These are phyloP conservation scores for Macrotrachela quadricornifera DNA, from an alignment of 1,140 invertebrate species.

Conservation along the genomic window DNA sequence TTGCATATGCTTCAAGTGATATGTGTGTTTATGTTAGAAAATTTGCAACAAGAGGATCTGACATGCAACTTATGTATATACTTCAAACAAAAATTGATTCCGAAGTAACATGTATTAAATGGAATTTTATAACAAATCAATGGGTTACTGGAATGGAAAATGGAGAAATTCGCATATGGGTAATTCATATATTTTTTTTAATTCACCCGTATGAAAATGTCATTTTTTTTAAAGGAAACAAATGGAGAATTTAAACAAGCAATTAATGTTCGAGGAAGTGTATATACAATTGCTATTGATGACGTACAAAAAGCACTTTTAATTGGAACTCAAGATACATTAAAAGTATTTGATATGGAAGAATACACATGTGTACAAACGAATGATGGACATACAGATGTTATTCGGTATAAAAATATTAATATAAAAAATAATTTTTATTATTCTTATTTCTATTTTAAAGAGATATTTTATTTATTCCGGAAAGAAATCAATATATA, in stretches of 20 bases:
- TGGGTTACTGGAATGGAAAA: constrained; percentile 29
- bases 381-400: constrained; percentile 25
- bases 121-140: constrained; percentile 18
- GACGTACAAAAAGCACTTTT: no score
- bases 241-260: not conserved
- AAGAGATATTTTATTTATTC: constrained; percentile 21
- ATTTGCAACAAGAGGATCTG: constrained; percentile 20
- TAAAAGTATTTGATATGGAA: constrained; percentile 25
- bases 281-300: not conserved
- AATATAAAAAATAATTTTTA: no score
- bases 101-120: constrained; percentile 20
- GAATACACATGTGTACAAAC: constrained; percentile 23
- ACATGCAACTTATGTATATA: constrained; percentile 25
- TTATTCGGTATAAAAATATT: constrained; percentile 13
- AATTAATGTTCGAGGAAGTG: not conserved
- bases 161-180: constrained; percentile 27
- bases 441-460: not conserved
- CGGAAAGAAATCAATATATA: constrained; percentile 27
- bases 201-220: not conserved
- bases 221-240: not conserved
- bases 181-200: constrained; percentile 9
- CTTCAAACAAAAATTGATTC: constrained; percentile 19
- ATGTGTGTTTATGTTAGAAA: constrained; percentile 29
- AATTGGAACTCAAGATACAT: not conserved
- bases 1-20: constrained; percentile 28